Evolutionary conservation across 2,888 invertebrate species (phyloP).

Genomic region (Cantharis rufa): DNA sequence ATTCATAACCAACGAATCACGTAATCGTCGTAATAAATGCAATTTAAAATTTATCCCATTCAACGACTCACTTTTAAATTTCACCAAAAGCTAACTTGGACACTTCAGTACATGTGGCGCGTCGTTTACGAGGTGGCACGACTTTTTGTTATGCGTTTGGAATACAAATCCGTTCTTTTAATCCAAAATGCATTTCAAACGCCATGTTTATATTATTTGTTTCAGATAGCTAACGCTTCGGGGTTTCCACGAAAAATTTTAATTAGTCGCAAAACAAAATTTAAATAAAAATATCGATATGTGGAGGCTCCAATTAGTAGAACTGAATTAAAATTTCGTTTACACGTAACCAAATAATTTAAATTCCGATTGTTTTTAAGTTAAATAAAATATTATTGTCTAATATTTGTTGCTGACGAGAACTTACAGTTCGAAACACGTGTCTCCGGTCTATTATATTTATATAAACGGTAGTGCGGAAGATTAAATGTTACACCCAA

Average conservation of each 20-base stretch:
- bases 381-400: neutral
- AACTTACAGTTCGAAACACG: neutral
- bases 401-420: neutral
- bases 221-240: conserved; percentile 28
- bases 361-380: neutral
- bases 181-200: conserved; percentile 38
- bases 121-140: conserved; percentile 36
- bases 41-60: conserved; percentile 43
- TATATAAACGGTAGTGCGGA: neutral
- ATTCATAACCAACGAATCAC: conserved; percentile 41
- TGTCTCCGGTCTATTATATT: neutral
- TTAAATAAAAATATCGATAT: neutral
- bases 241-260: neutral
- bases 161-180: conserved; percentile 40
- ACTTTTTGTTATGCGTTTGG: conserved; percentile 35
- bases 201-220: conserved; percentile 31
- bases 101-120: conserved; percentile 35
- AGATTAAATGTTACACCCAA: neutral
- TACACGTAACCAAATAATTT: neutral
- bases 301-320: neutral
- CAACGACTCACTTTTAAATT: conserved; percentile 37
- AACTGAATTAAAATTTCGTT: neutral
- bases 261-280: neutral
- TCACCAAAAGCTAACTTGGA: conserved; percentile 28
- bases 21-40: conserved; percentile 45